Evolutionary conservation across 1,140 invertebrate genomes (phyloP).

Genomic region (Lerema accius): DNA sequence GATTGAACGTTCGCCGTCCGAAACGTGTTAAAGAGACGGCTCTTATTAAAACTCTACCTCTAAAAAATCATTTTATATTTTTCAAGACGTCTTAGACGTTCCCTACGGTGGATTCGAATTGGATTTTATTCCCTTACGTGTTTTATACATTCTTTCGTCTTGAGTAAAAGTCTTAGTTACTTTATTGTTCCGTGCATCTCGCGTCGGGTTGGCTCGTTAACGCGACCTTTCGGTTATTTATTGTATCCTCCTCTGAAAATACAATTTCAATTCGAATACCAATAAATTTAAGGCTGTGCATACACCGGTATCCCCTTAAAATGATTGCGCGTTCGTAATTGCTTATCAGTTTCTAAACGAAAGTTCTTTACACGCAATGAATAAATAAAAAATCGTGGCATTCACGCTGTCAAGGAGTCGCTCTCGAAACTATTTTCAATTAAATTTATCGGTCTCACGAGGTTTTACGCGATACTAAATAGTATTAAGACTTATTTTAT

Average conservation of each 20-base stretch:
- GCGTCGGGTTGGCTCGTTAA: slow-evolving; percentile 72
- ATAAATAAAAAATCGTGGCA: slow-evolving; percentile 6
- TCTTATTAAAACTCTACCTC: slow-evolving; percentile 40
- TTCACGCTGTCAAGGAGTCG: slow-evolving; percentile 5
- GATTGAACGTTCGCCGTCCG: slow-evolving; percentile 41
- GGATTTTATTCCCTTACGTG: slow-evolving; percentile 40
- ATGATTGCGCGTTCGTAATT: slow-evolving; percentile 25
- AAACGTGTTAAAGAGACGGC: slow-evolving; percentile 44
- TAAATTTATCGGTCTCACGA: slow-evolving; percentile 20
- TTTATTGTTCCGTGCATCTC: slow-evolving; percentile 73
- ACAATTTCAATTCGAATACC: slow-evolving; percentile 74
- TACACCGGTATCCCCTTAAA: slow-evolving; percentile 44
- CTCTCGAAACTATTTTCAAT: slow-evolving; percentile 30
- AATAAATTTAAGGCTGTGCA: slow-evolving; percentile 68
- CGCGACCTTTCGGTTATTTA: slow-evolving; percentile 78
- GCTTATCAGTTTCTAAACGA: slow-evolving; percentile 27
- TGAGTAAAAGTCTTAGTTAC: slow-evolving; percentile 61
- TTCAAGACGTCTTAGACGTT: slow-evolving; percentile 35
- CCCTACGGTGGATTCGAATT: slow-evolving; percentile 37
- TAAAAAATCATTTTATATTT: slow-evolving; percentile 37
- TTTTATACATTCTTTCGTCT: slow-evolving; percentile 53
- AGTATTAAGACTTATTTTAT: slow-evolving; percentile 32
- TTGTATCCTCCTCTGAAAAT: slow-evolving; percentile 78
- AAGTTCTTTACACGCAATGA: slow-evolving; percentile 8
- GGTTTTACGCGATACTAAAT: slow-evolving; percentile 16